Percentiles rank a stretch among this genome's conserved stretches.
Evolutionary conservation across 2,113 vertebrate genomes (phyloP).

Genomic region (Actenoides hombroni): DNA sequence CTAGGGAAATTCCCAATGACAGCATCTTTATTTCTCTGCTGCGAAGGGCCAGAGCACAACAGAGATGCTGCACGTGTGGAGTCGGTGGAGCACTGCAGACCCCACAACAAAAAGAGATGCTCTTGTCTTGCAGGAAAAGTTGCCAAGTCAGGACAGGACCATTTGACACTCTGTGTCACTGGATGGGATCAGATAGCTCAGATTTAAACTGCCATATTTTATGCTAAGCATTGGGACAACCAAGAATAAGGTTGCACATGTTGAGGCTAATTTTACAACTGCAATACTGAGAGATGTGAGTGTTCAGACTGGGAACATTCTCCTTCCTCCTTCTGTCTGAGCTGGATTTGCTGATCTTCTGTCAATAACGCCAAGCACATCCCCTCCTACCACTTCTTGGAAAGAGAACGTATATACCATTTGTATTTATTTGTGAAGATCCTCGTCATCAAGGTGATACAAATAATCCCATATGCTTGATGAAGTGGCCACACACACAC

Average conservation of each 20-base stretch:
- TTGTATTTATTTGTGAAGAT: not conserved
- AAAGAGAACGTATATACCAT: not conserved
- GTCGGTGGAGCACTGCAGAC: not conserved
- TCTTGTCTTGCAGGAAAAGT: not conserved
- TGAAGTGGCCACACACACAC: not conserved
- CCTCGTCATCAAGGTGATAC: not conserved
- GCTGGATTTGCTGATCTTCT: not conserved
- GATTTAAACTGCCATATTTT: not conserved
- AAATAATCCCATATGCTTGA: not conserved
- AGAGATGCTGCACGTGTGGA: not conserved
- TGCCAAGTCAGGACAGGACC: not conserved
- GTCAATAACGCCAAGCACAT: not conserved
- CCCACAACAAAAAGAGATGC: not conserved
- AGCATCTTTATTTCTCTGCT: not conserved
- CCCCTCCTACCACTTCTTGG: not conserved
- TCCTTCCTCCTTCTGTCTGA: not conserved
- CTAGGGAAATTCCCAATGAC: not conserved
- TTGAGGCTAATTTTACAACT: not conserved
- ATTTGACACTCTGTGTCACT: not conserved
- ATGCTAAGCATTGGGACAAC: not conserved
- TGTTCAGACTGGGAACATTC: not conserved
- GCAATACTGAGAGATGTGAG: accelerated
- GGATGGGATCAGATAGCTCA: not conserved
- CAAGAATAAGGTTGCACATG: accelerated
- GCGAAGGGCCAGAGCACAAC: not conserved